Evolutionary conservation across 2,113 vertebrate genomes (phyloP), one percentile per base, ranked within the genome.

Genomic region (Pogona vitticeps): DNA sequence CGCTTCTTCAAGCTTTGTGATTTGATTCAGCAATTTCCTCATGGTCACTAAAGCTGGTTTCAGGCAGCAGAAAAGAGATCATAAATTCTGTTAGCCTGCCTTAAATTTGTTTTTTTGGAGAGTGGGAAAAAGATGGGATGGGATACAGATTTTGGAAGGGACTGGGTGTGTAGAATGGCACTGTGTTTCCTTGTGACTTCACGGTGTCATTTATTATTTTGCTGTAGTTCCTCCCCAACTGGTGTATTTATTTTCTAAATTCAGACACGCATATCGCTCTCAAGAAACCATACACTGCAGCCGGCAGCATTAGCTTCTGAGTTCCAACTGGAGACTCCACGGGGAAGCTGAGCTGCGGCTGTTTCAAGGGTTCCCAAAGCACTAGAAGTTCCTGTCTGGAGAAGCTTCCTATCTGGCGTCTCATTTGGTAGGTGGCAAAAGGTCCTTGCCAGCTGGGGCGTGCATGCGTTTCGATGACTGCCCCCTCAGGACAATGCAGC

Each of bases 1-100:
- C 86, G 92, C 70, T 94, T 87, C 92, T 93, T 88, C 88, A 82
- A 92, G 90, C 89, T 92, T 95, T 95, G 91, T 91, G 93, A 95
- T 94, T 92, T 96, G 91, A 82, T 84, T 96, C 86, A 90, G 91
- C 94, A 91, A 91, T 72, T 94, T 91, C 6, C 86, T 92, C 92
- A 89, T 92, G 46, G 88, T 94, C 88, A 88, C 23, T 91, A 89
- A 91, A 95, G 84, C 65, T 91, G n/a, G 63, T 85, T 94, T 94
- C 89, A 79, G 65, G 42, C 93, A 82, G 52, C 80, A 87, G 33
- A 88, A 90, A 79, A 63, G 92, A 90, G 76, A 83, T 88, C 52
- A 87, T 68, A 82, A 92, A 81, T 76, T 14, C 88, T 52, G 76
- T 84, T 90, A 79, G n/a, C 77, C 76, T 84, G 68, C 80, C 75